Evolutionary conservation across 2,888 invertebrate species (phyloP).

Genomic region (Parthenolecanium corni): DNA sequence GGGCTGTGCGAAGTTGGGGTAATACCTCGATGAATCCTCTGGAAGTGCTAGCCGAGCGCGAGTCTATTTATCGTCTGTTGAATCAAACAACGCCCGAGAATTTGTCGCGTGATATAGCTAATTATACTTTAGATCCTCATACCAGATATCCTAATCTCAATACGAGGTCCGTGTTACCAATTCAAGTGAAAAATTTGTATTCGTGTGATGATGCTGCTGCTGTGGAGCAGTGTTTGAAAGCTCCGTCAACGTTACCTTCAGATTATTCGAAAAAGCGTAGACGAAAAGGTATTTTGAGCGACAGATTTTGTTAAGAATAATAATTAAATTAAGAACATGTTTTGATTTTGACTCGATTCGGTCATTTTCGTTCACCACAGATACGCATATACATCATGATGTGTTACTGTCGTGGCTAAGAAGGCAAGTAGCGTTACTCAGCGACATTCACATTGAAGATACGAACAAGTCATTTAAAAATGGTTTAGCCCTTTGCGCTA

Average conservation of each 20-base stretch:
- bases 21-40: slow-evolving; percentile 56
- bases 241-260: slow-evolving; percentile 38
- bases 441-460: slow-evolving; percentile 49
- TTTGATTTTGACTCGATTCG: slow-evolving; percentile 28
- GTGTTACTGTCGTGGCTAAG: slow-evolving; percentile 67
- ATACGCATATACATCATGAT: slow-evolving; percentile 59
- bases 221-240: slow-evolving; percentile 43
- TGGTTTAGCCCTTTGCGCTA: slow-evolving; percentile 56
- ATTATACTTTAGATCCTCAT: slow-evolving; percentile 75
- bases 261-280: slow-evolving; percentile 56
- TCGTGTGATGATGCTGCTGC: slow-evolving; percentile 58
- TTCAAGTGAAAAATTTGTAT: slow-evolving; percentile 59
- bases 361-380: slow-evolving; percentile 40
- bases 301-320: background rate
- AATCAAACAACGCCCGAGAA: slow-evolving; percentile 97
- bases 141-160: slow-evolving; percentile 43
- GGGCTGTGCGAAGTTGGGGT: slow-evolving; percentile 82
- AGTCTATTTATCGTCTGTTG: slow-evolving; percentile 76
- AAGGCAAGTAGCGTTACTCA: slow-evolving; percentile 55
- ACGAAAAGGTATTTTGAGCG: slow-evolving; percentile 45
- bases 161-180: slow-evolving; percentile 53
- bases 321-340: slow-evolving; percentile 32
- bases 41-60: slow-evolving; percentile 83
- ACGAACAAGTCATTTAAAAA: slow-evolving; percentile 58
- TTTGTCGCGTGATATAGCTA: slow-evolving; percentile 74